Evolutionary conservation across 1,140 invertebrate species (phyloP).

Genomic region (Dendroctonus ponderosae): DNA sequence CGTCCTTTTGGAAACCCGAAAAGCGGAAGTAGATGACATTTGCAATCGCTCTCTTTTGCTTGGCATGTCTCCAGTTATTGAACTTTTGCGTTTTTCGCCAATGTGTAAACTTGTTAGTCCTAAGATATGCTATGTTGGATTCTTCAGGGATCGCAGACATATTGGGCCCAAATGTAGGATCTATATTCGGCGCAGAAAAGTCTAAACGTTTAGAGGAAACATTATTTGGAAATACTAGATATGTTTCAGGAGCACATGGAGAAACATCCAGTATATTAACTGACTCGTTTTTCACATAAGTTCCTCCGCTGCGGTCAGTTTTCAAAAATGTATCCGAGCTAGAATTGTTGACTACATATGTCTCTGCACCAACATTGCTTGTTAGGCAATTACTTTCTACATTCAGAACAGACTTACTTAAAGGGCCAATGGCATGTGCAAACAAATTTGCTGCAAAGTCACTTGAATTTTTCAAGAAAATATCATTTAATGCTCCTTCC

Average conservation of each 20-base stretch:
- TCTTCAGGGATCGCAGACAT: too few relatives aligned
- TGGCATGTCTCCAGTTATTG: neutral
- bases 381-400: constrained; percentile 30
- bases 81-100: constrained; percentile 26
- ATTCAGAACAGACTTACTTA: too few relatives aligned
- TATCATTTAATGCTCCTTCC: constrained; percentile 3
- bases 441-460: neutral
- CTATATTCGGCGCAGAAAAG: too few relatives aligned
- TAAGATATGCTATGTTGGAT: too few relatives aligned
- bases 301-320: constrained; percentile 31
- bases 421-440: constrained; percentile 1
- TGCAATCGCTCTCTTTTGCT: constrained; percentile 24
- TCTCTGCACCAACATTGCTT: constrained; percentile 33
- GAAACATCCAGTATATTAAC: neutral
- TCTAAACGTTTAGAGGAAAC: too few relatives aligned
- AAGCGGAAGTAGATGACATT: neutral
- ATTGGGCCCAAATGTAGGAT: too few relatives aligned
- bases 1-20: constrained; percentile 28
- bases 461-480: constrained; percentile 6
- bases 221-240: too few relatives aligned
- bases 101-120: too few relatives aligned
- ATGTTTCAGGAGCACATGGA: neutral
- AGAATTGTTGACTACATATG: constrained; percentile 36
- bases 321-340: constrained; percentile 40
- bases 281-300: constrained; percentile 37